Evolutionary conservation across 2,888 invertebrate genomes (phyloP).

Genomic region (Peribatodes rhomboidaria): DNA sequence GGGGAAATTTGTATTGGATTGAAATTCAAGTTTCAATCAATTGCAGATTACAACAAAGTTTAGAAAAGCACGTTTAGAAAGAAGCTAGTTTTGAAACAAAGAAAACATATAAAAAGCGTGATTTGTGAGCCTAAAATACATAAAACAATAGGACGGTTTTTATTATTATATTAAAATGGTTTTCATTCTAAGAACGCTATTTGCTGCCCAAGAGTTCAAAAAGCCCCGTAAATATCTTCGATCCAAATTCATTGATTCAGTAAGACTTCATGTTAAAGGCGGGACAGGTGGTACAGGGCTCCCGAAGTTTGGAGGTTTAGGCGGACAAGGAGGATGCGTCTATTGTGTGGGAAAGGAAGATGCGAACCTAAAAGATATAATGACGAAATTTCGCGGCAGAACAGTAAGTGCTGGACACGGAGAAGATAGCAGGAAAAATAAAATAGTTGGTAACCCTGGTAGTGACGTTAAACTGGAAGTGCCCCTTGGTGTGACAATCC

Average conservation of each 20-base stretch:
- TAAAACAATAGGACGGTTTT: too few species aligned
- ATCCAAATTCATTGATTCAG: conserved; percentile 91
- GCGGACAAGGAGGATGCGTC: conserved; percentile 97
- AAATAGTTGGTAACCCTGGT: conserved; percentile 92
- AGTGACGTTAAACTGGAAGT: conserved; percentile 90
- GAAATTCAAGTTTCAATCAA: too few species aligned
- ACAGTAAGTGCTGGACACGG: conserved; percentile 90
- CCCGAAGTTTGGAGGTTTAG: conserved; percentile 94
- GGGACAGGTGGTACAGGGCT: conserved; percentile 92
- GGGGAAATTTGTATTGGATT: too few species aligned
- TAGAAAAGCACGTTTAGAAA: too few species aligned
- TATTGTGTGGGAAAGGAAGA: conserved; percentile 89
- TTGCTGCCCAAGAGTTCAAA: conserved; percentile 78
- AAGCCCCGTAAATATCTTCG: conserved; percentile 83
- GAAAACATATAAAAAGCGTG: background rate
- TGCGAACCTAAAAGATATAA: conserved; percentile 84
- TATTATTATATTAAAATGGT: conserved; percentile 74
- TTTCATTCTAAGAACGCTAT: conserved; percentile 74
- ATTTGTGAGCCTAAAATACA: background rate
- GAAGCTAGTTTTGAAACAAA: too few species aligned
- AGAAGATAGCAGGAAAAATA: conserved; percentile 90
- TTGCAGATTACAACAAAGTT: too few species aligned
- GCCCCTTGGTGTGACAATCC: conserved; percentile 93
- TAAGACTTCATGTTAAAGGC: conserved; percentile 92
- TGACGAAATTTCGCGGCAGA: conserved; percentile 83